These are phyloP conservation scores for Stratiolaelaps scimitus DNA, from an alignment of 1,140 invertebrate species.

Conservation along the genomic window DNA sequence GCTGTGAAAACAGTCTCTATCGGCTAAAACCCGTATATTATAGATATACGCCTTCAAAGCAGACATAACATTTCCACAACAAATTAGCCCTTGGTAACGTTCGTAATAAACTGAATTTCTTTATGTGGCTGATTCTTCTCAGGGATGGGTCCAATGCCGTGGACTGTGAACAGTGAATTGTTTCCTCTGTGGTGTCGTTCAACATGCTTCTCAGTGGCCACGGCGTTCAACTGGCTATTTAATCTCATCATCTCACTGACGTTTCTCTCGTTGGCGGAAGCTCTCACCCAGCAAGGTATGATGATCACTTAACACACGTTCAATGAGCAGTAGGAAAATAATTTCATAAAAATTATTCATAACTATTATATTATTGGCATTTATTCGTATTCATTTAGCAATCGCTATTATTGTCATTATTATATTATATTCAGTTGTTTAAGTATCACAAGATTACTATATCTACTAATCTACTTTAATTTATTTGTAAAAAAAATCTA, in stretches of 20 bases:
- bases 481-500: too few relatives aligned
- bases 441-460: too few relatives aligned
- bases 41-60: too few relatives aligned
- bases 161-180: conserved; percentile 54
- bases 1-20: too few relatives aligned
- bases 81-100: too few relatives aligned
- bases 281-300: conserved; percentile 46
- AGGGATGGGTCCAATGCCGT: conserved; percentile 54
- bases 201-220: conserved; percentile 48
- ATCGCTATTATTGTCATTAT: neutral
- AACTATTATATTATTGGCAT: neutral
- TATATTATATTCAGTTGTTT: neutral
- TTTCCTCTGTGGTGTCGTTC: conserved; percentile 52
- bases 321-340: conserved; percentile 26
- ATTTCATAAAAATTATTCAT: too few relatives aligned
- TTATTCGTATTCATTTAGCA: neutral
- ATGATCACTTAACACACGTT: conserved; percentile 23
- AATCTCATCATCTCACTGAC: conserved; percentile 52
- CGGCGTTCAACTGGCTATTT: conserved; percentile 50
- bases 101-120: too few relatives aligned
- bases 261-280: conserved; percentile 47
- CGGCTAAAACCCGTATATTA: too few relatives aligned
- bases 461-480: too few relatives aligned
- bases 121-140: conserved; percentile 16
- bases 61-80: too few relatives aligned